Conservation (phyloP, 1,140 invertebrate species). For the Batillaria attramentaria region DNA sequence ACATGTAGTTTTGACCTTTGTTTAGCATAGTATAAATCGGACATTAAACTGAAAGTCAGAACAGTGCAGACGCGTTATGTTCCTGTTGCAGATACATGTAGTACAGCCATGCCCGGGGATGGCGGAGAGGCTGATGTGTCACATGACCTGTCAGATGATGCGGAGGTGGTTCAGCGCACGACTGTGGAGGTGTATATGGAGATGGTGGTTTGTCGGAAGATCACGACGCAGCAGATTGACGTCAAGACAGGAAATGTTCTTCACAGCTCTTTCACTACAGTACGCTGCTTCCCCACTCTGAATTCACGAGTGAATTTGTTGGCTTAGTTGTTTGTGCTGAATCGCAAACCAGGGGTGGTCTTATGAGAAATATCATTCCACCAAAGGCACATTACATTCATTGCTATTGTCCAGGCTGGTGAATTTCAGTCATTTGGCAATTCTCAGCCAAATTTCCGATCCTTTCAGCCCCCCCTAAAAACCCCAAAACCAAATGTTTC, state of each 20-base stretch:
- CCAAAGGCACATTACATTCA: neutral
- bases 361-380: neutral
- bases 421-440: no score
- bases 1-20: no score
- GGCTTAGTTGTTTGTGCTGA: neutral
- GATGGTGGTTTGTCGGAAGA: constrained; percentile 22
- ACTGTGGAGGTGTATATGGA: constrained; percentile 13
- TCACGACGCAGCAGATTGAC: constrained; percentile 1
- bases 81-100: no score
- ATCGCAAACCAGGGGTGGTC: neutral
- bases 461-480: no score
- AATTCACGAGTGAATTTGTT: neutral
- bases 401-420: neutral
- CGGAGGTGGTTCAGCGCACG: neutral
- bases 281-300: neutral
- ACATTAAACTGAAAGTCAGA: no score
- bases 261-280: neutral
- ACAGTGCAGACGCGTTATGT: no score
- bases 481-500: neutral
- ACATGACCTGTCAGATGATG: no score
- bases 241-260: constrained; percentile 6
- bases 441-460: no score
- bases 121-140: no score
- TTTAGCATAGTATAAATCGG: no score
- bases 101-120: no score